A percentile compares a stretch with the other conserved stretches of the same genome.
Evolutionary conservation across 2,113 vertebrate species (phyloP).

Genomic region (Gymnobelideus leadbeateri): DNA sequence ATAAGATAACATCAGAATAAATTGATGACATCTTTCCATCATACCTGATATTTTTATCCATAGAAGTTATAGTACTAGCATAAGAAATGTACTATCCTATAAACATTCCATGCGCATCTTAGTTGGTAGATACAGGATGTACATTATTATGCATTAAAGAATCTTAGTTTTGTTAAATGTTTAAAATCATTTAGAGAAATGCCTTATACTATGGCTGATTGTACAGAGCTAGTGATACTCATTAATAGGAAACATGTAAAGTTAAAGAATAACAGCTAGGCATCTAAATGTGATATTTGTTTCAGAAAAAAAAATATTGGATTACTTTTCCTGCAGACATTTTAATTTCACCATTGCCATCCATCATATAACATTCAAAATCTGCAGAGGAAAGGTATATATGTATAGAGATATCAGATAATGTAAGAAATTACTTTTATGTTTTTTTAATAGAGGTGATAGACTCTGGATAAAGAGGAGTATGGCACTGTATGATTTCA

Average conservation of each 20-base stretch:
- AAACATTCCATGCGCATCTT: neutral
- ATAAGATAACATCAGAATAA: neutral
- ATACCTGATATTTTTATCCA: too few relatives aligned
- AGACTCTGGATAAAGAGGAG: neutral
- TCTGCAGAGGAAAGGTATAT: neutral
- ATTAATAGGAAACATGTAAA: neutral
- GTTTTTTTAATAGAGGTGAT: neutral
- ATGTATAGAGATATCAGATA: constrained; percentile 17
- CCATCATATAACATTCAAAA: neutral
- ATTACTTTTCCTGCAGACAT: constrained; percentile 5
- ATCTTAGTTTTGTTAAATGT: neutral
- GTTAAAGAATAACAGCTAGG: neutral
- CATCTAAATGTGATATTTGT: constrained; percentile 11
- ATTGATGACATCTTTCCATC: neutral
- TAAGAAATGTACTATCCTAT: too few relatives aligned
- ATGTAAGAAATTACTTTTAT: neutral
- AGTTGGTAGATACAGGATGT: neutral
- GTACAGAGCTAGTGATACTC: neutral
- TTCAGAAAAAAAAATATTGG: neutral
- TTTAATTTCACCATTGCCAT: neutral
- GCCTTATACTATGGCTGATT: neutral
- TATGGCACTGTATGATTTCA: neutral
- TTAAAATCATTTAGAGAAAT: constrained; percentile 16
- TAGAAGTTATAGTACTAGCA: neutral
- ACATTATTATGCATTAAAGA: neutral